Evolutionary conservation across 2,888 invertebrate genomes (phyloP), one percentile per base, ranked within the genome.

Genomic region (Euproctis similis): DNA sequence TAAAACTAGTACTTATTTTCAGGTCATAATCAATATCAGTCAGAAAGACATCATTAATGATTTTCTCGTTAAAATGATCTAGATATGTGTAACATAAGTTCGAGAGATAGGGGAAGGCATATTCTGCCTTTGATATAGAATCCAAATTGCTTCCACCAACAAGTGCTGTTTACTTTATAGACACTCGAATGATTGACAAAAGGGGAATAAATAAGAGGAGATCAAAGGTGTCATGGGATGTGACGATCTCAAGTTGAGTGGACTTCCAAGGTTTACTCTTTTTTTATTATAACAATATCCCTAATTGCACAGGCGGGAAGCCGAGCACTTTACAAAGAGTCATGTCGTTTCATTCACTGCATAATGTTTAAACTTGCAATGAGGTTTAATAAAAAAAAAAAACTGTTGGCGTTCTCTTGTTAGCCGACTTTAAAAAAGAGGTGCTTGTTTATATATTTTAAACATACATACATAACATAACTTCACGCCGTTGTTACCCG

Each of bases 81-180:
- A 39, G 31, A 26, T n/a, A n/a, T n/a, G n/a, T n/a, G n/a, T n/a
- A n/a, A n/a, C n/a, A n/a, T 17, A 19, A 32, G 37, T 45, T 41
- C 46, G 42, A 49, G 46, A 39, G 36, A 30, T 35, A 32, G 24
- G 17, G 19, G 30, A 19, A 24, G 33, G 18, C 12, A 22, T 19
- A 24, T 7, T 24, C 17, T 23, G 24, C 39, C 47, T 53, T 53
- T 50, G 50, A 46, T 46, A 50, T 36, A 36, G 40, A 41, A 40
- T 32, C 47, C 38, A 46, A 46, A 53, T 53, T 53, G 43, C 35
- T 43, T 36, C 42, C 38, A 30, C 42, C 40, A 46, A 51, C 52
- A 46, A 53, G 52, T 44, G 30, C 27, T 46, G 48, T 51, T 48
- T 51, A 39, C 52, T 30, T 10, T 42, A 25, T 38, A 33, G 46